Evolutionary conservation across 2,797 vertebrate genomes (phyloP).

Genomic region (Philypnodon macrostomus): DNA sequence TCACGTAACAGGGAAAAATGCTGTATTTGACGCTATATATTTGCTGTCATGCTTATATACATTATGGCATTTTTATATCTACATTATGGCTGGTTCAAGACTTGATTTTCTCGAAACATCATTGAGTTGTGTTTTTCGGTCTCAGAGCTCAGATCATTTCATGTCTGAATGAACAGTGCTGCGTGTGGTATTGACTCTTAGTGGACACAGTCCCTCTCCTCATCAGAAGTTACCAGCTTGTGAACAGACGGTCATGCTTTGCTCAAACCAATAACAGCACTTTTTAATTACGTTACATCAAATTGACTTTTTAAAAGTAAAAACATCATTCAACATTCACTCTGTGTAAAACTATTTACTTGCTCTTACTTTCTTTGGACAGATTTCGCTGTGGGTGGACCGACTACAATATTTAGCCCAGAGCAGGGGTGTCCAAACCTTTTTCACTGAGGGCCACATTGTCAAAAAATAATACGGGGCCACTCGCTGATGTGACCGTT

Average conservation of each 20-base stretch:
- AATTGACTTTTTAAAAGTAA: too few species aligned
- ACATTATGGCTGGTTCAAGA: conserved; percentile 1
- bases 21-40: too few species aligned
- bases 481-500: too few species aligned
- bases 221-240: conserved; percentile 11
- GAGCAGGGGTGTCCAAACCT: too few species aligned
- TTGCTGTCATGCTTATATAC: too few species aligned
- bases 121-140: conserved; percentile 9
- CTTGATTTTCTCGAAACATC: conserved; percentile 26
- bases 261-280: conserved; percentile 10
- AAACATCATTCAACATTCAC: too few species aligned
- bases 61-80: too few species aligned
- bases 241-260: conserved; percentile 7
- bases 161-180: conserved; percentile 16
- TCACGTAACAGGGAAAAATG: too few species aligned
- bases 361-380: not conserved
- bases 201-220: not conserved
- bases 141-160: conserved; percentile 1
- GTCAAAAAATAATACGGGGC: too few species aligned
- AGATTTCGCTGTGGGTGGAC: too few species aligned
- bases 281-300: conserved; percentile 4
- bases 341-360: not conserved
- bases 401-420: too few species aligned
- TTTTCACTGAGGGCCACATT: too few species aligned
- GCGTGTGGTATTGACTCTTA: conserved; percentile 5